Evolutionary conservation across 2,888 invertebrate genomes (phyloP), one percentile per base, ranked within the genome.

Genomic region (Megalurothrips usitatus): DNA sequence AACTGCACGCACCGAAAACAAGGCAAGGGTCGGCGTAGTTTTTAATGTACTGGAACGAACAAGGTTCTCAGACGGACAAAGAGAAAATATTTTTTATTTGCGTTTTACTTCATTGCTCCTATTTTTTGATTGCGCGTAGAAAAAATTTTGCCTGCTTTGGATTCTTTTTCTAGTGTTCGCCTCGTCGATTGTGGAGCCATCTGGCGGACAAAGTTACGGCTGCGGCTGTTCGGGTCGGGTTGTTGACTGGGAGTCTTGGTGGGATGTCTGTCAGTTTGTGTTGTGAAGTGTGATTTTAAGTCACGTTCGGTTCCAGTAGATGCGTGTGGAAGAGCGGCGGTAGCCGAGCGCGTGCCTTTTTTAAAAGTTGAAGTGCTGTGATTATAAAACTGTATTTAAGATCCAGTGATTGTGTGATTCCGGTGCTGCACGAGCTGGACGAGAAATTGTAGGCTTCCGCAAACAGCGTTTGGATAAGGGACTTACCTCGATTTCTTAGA

Each of bases 221-320:
- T 26, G n/a, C 68, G 68, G 12, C 68, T 75, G 68, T 75, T 26
- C 23, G 68, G 68, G 8, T 75, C 68, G 68, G 68, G 68, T 75
- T 75, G 68, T 75, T 75, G 68, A 75, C 68, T 75, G 68, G 68
- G 68, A 75, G 68, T 75, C 68, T 75, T 23, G 68, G 68, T 75
- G 68, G 68, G 68, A 26, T 75, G 68, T 26, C 68, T 75, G 68
- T 75, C 68, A 75, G 68, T 75, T 68, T 23, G 68, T 75, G 68
- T 75, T 75, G 68, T 75, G 68, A 75, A 75, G 68, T 75, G 68
- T 1, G 12, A 26, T 26, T 75, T 75, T 75, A 23, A 23, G 68
- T 12, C 26, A 17, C 68, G 23, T 75, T 23, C 68, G 26, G 26
- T 12, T 0, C 10, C 9, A 26, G 10, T 75, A 12, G 26, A 75